Conservation (phyloP, 2,888 invertebrate genomes). For the Lobophora halterata region DNA sequence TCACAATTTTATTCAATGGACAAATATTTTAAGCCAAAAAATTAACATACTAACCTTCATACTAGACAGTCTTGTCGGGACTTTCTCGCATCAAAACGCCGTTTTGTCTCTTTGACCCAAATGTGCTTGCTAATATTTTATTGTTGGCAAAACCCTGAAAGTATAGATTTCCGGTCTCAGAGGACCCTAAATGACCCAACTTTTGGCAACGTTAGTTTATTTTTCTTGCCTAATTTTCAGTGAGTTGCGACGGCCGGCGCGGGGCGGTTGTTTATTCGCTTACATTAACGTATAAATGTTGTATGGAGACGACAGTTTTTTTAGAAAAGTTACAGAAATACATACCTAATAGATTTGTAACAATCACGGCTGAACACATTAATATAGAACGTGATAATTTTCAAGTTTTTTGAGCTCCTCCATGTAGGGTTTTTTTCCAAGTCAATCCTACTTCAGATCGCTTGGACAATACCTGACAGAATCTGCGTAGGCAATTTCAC, state of each 20-base stretch:
- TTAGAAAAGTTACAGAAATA: too few relatives aligned
- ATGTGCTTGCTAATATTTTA: conserved; percentile 6
- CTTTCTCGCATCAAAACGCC: background rate
- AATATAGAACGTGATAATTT: too few relatives aligned
- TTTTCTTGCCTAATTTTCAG: conserved; percentile 6
- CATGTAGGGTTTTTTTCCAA: too few relatives aligned
- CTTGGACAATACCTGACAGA: conserved; percentile 18
- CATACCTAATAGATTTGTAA: too few relatives aligned
- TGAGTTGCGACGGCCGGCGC: conserved; percentile 7
- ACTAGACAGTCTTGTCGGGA: background rate
- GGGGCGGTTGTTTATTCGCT: conserved; percentile 3
- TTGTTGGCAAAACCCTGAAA: conserved; percentile 7
- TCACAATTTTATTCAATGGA: too few relatives aligned
- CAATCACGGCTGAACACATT: too few relatives aligned
- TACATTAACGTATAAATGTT: too few relatives aligned
- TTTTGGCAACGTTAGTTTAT: conserved; percentile 16
- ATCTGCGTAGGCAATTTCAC: conserved; percentile 10
- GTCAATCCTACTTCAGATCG: conserved; percentile 18
- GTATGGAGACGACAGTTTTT: too few relatives aligned
- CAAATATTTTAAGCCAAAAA: too few relatives aligned
- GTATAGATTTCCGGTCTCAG: conserved; percentile 4
- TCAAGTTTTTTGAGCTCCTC: too few relatives aligned
- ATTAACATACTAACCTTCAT: too few relatives aligned
- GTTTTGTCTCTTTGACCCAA: conserved; percentile 6
- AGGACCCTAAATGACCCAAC: conserved; percentile 10